Base-by-base conservation (phyloP, 2,797 vertebrate genomes). In the Lateolabrax maculatus region DNA sequence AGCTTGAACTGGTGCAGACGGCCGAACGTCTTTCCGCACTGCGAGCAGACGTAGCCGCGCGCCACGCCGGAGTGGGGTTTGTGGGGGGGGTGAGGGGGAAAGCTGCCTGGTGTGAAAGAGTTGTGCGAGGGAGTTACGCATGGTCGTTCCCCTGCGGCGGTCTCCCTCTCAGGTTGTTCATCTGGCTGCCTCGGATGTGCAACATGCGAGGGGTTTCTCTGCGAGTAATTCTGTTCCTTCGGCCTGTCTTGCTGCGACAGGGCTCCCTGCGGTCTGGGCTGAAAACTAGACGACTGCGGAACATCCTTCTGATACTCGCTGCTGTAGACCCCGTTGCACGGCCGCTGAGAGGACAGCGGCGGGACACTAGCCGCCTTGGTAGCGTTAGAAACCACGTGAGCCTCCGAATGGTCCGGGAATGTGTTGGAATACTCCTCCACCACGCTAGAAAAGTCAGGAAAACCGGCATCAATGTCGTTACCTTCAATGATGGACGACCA, bases 401-500 rank as follows among this genome's bases (percentile, higher is more conserved):
- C 36, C 0, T 90, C 90, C 0, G 90, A 62, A 11, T 89, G 87
- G 23, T 90, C 90, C 0, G 82, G 64, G 65, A 90, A 94, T 0
- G 87, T 78, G 78, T 70, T 90, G 34, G 92, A 94, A 31, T 93
- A 94, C 61, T 94, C 94, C 51, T 94, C 93, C 0, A 93, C 93
- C 19, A 94, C 92, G 1, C 92, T 93, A 1, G 91, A 94, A 63
- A 95, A 95, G 74, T 94, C 90, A 2, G 93, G 90, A 62, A 94
- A 93, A 15, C 84, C 90, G 0, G 90, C 37, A 6, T 95, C 94
- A 0, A 94, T 92, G 58, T 94, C 92, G 16, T 84, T 63, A 0
- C 85, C 94, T 64, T 94, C 93, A 0, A 94, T 92, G 21, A 95
- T 91, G 61, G 94, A 93, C 0, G 93, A 92, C 94, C 94, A 95